Evolutionary conservation across 2,888 invertebrate genomes (phyloP).

Genomic region (Allophyes oxyacanthae): DNA sequence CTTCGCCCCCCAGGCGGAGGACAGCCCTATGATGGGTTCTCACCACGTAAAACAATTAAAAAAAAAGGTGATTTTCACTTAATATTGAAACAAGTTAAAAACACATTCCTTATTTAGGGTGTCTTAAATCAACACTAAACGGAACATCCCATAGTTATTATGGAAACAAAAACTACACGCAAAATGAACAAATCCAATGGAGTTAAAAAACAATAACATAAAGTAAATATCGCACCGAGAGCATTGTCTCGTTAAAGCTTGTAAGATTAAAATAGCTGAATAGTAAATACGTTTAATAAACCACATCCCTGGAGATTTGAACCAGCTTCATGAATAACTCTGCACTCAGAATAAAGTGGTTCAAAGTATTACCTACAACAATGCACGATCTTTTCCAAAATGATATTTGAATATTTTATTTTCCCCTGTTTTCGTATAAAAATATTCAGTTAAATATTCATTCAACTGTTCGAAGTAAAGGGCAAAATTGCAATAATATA

Average conservation of each 20-base stretch:
- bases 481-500: no score
- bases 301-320: slow-evolving; percentile 30
- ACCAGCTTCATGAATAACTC: slow-evolving; percentile 29
- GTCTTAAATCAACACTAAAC: no score
- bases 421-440: slow-evolving; percentile 2
- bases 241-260: slow-evolving; percentile 40
- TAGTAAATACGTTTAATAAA: slow-evolving; percentile 51
- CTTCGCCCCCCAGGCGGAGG: no score
- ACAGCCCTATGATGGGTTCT: no score
- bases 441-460: not conserved
- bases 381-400: slow-evolving; percentile 11
- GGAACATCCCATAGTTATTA: not conserved
- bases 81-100: no score
- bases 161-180: not conserved
- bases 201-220: slow-evolving; percentile 17
- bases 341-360: slow-evolving; percentile 26
- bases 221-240: slow-evolving; percentile 24
- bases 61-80: no score
- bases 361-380: slow-evolving; percentile 23
- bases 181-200: slow-evolving; percentile 6
- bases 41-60: no score
- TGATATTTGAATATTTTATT: slow-evolving; percentile 1
- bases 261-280: slow-evolving; percentile 54
- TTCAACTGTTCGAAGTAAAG: no score
- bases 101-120: no score